Evolutionary conservation across 1,140 invertebrate species (phyloP).

Genomic region (Coelopa frigida): DNA sequence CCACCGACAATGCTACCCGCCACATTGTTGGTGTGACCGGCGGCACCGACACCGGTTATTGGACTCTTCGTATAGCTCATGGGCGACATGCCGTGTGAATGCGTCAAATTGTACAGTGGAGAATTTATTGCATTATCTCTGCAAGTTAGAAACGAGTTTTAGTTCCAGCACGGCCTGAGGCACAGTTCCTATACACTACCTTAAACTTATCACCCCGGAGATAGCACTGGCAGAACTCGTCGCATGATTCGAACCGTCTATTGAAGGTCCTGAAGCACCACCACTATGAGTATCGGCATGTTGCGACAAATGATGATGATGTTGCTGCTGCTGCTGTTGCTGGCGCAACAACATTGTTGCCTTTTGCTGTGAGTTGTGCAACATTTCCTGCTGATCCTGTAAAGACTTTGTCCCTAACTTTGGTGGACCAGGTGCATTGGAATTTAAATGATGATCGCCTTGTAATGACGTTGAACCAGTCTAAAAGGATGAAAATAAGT

Average conservation of each 20-base stretch:
- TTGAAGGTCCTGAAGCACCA: constrained; percentile 10
- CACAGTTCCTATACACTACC: constrained; percentile 19
- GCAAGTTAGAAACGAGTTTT: neutral
- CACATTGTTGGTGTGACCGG: constrained; percentile 13
- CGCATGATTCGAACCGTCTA: constrained; percentile 26
- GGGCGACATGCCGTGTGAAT: constrained; percentile 38
- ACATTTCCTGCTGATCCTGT: constrained; percentile 17
- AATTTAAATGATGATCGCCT: constrained; percentile 40
- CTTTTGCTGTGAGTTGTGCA: constrained; percentile 41
- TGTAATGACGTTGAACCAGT: constrained; percentile 33
- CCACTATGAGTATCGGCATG: constrained; percentile 13
- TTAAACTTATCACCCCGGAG: constrained; percentile 32
- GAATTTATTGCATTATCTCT: constrained; percentile 41
- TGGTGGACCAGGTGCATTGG: constrained; percentile 52
- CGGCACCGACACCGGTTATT: constrained; percentile 22
- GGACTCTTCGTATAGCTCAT: constrained; percentile 40
- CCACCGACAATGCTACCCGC: constrained; percentile 1
- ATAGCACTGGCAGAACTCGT: constrained; percentile 26
- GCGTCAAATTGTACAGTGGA: constrained; percentile 37
- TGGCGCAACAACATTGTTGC: constrained; percentile 42
- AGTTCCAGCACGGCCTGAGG: neutral
- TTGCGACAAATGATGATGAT: constrained; percentile 4
- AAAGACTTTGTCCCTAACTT: constrained; percentile 25
- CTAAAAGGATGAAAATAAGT: too few relatives aligned
- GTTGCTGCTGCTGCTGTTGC: constrained; percentile 15